Base-by-base conservation (phyloP, 2,113 vertebrate genomes). In the Ochotona princeps region DNA sequence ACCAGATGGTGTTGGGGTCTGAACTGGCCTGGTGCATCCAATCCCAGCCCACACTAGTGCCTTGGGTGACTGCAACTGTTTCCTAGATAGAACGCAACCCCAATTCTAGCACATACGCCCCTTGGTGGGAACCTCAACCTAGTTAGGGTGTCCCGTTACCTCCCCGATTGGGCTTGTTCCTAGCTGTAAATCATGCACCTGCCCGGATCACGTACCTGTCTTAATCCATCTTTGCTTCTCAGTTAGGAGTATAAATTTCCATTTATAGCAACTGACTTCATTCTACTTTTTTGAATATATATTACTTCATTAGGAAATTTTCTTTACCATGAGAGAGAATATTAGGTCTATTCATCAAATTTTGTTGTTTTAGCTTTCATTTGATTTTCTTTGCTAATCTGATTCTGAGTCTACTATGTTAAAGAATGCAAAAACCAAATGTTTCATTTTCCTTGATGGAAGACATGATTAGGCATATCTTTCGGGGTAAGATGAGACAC, bases 241-340 rank as follows among this genome's bases (percentile, higher is more conserved):
- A 75, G 10, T 15, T 32, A 32, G 65, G 4, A 3, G 38, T 74
- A 17, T 81, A 78, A 28, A 86, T 80, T 93, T 91, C 44, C 38
- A 73, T 81, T 91, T 70, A 69, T 61, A 17, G 20, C n/a, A 47
- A 14, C 7, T 74, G 10, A 1, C 17, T 14, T 8, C 11, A 60
- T 78, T 78, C 8, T 26, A 57, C 25, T 75, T 2, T 28, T 80
- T 80, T 57, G n/a, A 76, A 80, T 73, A 67, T 61, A 75, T 73
- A 17, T 87, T 66, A 75, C 76, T 80, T 60, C 25, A 83, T 82
- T 86, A 87, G 28, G 12, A 76, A 94, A 84, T 84, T 17, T 78
- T 18, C 74, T 82, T 89, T 87, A 4, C 49, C 30, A 67, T 54
- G 66, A 83, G 18, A 86, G 83, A 38, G 26, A 94, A 72, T 30